A percentile compares a stretch with the other conserved stretches of the same genome.
Conservation (phyloP, 2,113 vertebrate species). For the Microcebus lehilahytsara region DNA sequence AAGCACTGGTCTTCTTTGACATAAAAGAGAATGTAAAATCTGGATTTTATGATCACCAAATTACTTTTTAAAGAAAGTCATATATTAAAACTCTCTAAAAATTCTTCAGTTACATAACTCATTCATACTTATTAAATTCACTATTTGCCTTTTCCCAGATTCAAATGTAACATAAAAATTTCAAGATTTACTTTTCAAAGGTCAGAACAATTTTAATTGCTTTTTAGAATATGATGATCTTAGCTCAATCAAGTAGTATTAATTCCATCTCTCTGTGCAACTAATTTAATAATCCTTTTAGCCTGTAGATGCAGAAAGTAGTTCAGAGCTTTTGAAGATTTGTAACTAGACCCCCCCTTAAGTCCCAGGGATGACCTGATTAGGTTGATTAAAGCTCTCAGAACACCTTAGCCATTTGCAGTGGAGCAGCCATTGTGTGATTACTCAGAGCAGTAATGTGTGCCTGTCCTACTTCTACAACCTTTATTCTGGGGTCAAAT, state of each 20-base stretch:
- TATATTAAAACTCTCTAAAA: slow-evolving; percentile 43
- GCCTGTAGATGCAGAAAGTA: slow-evolving; percentile 51
- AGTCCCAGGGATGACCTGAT: slow-evolving; percentile 55
- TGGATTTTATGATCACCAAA: background rate
- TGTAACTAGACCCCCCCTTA: slow-evolving; percentile 51
- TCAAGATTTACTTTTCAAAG: slow-evolving; percentile 62
- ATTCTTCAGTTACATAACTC: slow-evolving; percentile 43
- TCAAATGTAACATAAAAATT: slow-evolving; percentile 52
- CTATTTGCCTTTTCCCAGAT: slow-evolving; percentile 42
- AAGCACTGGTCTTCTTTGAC: background rate
- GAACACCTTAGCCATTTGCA: slow-evolving; percentile 21
- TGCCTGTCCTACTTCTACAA: background rate
- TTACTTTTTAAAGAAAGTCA: slow-evolving; percentile 56
- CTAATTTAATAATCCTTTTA: slow-evolving; percentile 62
- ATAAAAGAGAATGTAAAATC: background rate
- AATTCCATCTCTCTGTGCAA: slow-evolving; percentile 58
- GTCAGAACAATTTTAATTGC: slow-evolving; percentile 68
- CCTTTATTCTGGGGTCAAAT: background rate
- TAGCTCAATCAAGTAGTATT: slow-evolving; percentile 55
- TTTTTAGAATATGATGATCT: slow-evolving; percentile 60
- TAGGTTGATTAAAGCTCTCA: slow-evolving; percentile 63
- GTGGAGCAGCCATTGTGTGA: background rate
- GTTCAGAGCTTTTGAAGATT: slow-evolving; percentile 71
- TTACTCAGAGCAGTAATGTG: background rate
- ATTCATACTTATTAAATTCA: slow-evolving; percentile 61